Conservation (phyloP, 2,113 vertebrate species). For the Plecotus auritus region DNA sequence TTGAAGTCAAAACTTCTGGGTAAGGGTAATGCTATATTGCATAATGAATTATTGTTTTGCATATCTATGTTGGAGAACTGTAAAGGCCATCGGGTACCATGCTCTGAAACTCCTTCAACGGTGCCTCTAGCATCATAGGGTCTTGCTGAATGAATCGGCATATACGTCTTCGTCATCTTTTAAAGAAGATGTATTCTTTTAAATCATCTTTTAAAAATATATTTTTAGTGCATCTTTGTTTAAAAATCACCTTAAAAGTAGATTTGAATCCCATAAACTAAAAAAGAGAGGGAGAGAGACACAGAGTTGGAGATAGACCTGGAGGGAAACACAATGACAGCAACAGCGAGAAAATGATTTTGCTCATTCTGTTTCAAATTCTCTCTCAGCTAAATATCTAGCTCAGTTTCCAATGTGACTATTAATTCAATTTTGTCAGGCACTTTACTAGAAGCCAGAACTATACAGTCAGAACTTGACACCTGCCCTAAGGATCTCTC, state of each 20-base stretch:
- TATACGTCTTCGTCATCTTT: background rate
- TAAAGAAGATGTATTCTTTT: background rate
- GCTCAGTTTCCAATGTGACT: background rate
- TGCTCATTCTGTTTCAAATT: background rate
- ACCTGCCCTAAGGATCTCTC: background rate
- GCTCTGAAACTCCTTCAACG: background rate
- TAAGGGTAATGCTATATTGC: too few relatives aligned
- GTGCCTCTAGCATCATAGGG: too few relatives aligned
- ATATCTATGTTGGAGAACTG: fast-evolving
- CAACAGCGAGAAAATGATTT: background rate
- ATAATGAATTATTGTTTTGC: background rate
- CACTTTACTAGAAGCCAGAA: background rate
- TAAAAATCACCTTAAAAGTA: background rate
- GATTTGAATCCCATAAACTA: background rate
- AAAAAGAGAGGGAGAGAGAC: background rate
- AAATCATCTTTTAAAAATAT: background rate
- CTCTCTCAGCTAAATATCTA: background rate
- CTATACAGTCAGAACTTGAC: background rate
- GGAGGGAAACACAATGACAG: background rate
- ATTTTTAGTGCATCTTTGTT: background rate
- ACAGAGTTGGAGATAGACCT: background rate
- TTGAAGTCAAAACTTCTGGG: too few relatives aligned
- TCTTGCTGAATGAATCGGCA: background rate
- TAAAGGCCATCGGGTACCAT: fast-evolving
- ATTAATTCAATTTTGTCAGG: background rate